Conservation (phyloP, 2,113 vertebrate genomes). For the Limanda limanda region DNA sequence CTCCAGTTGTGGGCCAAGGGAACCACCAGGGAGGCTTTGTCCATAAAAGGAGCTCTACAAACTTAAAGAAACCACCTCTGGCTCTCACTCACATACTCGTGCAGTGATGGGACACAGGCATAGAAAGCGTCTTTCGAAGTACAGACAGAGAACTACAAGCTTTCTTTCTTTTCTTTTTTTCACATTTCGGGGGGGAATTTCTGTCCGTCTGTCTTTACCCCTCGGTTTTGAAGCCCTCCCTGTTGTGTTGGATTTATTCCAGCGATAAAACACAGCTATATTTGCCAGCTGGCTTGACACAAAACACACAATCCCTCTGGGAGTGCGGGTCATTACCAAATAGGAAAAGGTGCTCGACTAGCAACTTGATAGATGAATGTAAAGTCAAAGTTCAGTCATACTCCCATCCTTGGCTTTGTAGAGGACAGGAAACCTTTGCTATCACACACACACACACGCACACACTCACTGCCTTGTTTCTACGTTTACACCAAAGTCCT, state of each 20-base stretch:
- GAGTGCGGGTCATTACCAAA: conserved; percentile 50
- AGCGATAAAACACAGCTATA: conserved; percentile 37
- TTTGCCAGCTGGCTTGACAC: conserved; percentile 38
- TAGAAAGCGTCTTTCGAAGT: conserved; percentile 34
- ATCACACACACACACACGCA: neutral
- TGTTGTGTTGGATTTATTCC: conserved; percentile 42
- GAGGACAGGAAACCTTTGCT: conserved; percentile 36
- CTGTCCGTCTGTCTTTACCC: conserved; percentile 15
- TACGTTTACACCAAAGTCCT: neutral
- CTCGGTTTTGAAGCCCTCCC: conserved; percentile 26
- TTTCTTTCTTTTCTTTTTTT: no score
- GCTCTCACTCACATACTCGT: conserved; percentile 19
- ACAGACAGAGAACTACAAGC: conserved; percentile 12
- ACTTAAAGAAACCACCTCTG: conserved; percentile 64
- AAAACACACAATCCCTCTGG: conserved; percentile 37
- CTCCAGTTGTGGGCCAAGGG: conserved; percentile 64
- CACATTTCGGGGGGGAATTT: neutral
- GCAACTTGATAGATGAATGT: conserved; percentile 40
- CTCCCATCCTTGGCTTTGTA: conserved; percentile 46
- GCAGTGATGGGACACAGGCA: conserved; percentile 47
- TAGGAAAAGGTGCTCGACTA: conserved; percentile 43
- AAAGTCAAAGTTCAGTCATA: conserved; percentile 47
- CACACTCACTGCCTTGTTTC: neutral
- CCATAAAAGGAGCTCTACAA: conserved; percentile 80
- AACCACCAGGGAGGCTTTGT: conserved; percentile 70